Base-by-base conservation (phyloP, 2,888 invertebrate genomes). In the Linnaemya tessellans region DNA sequence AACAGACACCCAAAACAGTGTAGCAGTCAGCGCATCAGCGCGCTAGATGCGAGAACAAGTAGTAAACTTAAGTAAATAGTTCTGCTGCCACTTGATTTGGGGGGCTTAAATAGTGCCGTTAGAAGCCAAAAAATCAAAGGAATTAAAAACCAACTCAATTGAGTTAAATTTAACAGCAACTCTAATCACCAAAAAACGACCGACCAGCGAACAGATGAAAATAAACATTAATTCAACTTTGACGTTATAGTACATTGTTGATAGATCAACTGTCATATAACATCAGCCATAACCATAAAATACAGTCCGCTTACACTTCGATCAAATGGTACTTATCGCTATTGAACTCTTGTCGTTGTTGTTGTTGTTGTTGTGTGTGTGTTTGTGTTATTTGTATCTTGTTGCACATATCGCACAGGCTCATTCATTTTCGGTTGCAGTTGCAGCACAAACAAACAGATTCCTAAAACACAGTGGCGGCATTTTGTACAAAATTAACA, bases 201-300 rank as follows among this genome's bases (percentile, higher is more conserved):
- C 8, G 10, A 20, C 35, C n/a, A 18, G n/a, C 49, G 49, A 60
- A 58, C 41, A 30, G 41, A 64, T 64, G 58, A 67, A 43, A 75
- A 25, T 51, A 74, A 58, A 68, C 70, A 75, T 80, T 65, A 71
- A 80, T 80, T 80, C 60, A 77, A 80, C 80, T 84, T 73, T 80
- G 80, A 73, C 80, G 84, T 80, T 77, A 60, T 46, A 60, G 71
- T 60, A 68, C 80, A 80, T 62, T 80, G 77, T 62, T 77, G 80
- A 73, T 84, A 77, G 84, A 84, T 80, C 80, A 84, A 84, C 77
- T 80, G 84, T 80, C 84, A 80, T 84, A 60, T 60, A 77, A 73
- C 88, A 89, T 89, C 89, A 89, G 87, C 78, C 80, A 86, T 75
- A 79, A 80, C 68, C 87, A 87, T 86, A 87, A 84, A 87, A 84